Conservation (phyloP, 2,888 invertebrate genomes). For the Lathronympha strigana region DNA sequence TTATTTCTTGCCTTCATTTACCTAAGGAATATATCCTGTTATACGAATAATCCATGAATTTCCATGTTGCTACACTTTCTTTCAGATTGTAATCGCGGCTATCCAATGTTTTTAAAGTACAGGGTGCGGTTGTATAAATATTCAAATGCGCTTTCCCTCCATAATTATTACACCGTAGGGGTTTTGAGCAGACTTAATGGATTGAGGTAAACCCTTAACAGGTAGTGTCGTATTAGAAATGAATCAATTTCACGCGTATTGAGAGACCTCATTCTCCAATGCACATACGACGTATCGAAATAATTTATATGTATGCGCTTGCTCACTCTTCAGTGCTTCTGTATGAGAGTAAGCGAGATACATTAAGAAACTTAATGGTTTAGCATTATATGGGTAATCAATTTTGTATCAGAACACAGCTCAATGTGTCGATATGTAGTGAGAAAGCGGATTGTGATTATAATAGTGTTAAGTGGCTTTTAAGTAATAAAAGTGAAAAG, state of each 20-base stretch:
- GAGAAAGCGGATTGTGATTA: constrained; percentile 31
- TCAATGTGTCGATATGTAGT: constrained; percentile 4
- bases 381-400: neutral
- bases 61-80: constrained; percentile 37
- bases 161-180: constrained; percentile 43
- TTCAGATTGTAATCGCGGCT: constrained; percentile 39
- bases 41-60: constrained; percentile 5
- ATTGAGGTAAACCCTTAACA: constrained; percentile 40
- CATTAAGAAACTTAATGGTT: neutral
- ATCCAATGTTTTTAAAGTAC: constrained; percentile 40
- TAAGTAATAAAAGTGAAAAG: constrained; percentile 21
- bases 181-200: constrained; percentile 38
- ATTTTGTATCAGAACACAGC: neutral
- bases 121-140: constrained; percentile 40
- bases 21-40: too few relatives aligned
- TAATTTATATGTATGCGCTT: neutral
- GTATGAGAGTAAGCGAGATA: neutral
- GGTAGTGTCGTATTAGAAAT: constrained; percentile 38
- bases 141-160: constrained; percentile 41
- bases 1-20: too few relatives aligned
- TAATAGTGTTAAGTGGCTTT: constrained; percentile 11
- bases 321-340: neutral
- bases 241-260: constrained; percentile 43
- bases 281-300: neutral
- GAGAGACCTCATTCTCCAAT: constrained; percentile 9